Base-by-base conservation (phyloP, 2,113 vertebrate genomes). In the Strix uralensis region DNA sequence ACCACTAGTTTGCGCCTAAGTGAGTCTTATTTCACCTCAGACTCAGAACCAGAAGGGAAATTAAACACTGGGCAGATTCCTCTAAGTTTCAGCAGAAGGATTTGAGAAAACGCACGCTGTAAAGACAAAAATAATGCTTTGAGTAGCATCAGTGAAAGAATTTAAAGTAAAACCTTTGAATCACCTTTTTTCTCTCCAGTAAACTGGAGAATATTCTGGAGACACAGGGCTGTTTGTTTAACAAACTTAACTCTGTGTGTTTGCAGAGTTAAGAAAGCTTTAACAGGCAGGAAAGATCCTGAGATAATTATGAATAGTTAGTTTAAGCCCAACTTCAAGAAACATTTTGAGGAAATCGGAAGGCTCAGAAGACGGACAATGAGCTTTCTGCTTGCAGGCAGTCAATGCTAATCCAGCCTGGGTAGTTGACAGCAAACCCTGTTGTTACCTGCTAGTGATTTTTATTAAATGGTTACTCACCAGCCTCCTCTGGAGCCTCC, bases 21-120 rank as follows among this genome's bases (percentile, higher is more conserved):
- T 8, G 7, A 57, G 42, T 42, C 21, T 65, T 81, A 27, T 13
- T 70, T 47, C 36, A 63, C 5, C 36, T 58, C 66, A 42, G 14
- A 78, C 10, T 62, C 29, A 47, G 44, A 74, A 63, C 10, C 17
- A 7, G 47, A 65, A 77, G 14, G 32, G 54, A 73, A 81, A 74
- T 61, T 14, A 83, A 88, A 65, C 12, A 65, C 10, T 36, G 18
- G 49, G 19, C 4, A 89, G 57, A 74, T 49, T 67, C 3, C 13
- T 55, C 38, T 18, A n/a, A 47, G 30, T 49, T 90, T 67, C 65
- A 72, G 38, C 11, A 74, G 17, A 66, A 75, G 19, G 16, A 75
- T 55, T 81, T 54, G 44, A 57, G 54, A 72, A 26, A 81, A 74
- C 0, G 1, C 7, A 70, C 13, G 0, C 0, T 25, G 11, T 40